Conservation (phyloP, 2,888 invertebrate genomes). For the Caradrina clavipalpis region DNA sequence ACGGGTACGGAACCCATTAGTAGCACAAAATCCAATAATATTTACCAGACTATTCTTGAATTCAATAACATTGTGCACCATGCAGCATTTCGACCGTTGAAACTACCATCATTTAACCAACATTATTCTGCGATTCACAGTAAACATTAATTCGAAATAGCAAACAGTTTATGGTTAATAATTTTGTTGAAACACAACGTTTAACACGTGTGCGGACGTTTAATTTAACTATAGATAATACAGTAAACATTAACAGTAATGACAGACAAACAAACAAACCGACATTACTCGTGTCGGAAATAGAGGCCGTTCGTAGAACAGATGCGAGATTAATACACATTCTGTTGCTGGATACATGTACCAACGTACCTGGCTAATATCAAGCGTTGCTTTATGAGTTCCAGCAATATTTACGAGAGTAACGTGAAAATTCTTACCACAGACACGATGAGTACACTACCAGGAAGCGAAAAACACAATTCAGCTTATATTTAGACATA, state of each 20-base stretch:
- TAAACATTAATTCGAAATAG: background rate
- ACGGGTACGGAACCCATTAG: background rate
- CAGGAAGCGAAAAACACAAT: constrained; percentile 20
- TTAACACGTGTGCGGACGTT: constrained; percentile 6
- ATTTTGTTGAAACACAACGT: constrained; percentile 27
- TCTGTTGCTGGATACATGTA: constrained; percentile 16
- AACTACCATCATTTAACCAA: constrained; percentile 29
- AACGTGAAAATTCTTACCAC: constrained; percentile 34
- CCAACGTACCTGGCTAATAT: constrained; percentile 9
- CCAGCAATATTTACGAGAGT: constrained; percentile 20
- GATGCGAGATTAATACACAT: constrained; percentile 6
- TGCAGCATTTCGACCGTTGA: constrained; percentile 16
- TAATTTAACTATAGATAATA: constrained; percentile 22
- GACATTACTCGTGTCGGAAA: constrained; percentile 25
- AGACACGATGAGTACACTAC: constrained; percentile 30
- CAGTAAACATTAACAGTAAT: constrained; percentile 25
- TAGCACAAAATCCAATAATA: background rate
- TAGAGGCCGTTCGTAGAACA: constrained; percentile 41
- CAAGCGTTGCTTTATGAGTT: constrained; percentile 5
- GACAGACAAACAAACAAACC: constrained; percentile 44
- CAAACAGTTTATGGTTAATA: constrained; percentile 34
- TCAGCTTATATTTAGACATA: background rate
- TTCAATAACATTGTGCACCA: constrained; percentile 6
- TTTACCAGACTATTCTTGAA: constrained; percentile 16
- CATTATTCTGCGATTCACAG: constrained; percentile 12